phyloP scores from a whole-genome alignment of 2,113 vertebrate species.

The Barnardius zonarius region DNA sequence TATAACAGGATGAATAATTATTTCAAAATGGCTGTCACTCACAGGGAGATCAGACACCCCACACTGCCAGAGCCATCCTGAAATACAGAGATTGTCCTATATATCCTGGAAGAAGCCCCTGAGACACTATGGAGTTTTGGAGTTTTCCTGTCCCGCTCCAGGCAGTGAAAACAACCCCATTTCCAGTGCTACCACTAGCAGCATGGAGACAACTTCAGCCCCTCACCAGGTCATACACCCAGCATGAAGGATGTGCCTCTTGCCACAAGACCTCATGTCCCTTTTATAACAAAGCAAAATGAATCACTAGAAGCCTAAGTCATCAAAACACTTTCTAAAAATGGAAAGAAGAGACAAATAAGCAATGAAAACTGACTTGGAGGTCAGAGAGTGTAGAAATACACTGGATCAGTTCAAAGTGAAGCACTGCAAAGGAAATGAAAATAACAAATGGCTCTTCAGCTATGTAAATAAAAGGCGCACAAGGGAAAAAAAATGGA shows the following conservation, averaged over 20 bases:
- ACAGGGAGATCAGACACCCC: not conserved
- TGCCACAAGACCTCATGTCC: not conserved
- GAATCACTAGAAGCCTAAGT: not conserved
- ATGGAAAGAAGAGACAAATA: not conserved
- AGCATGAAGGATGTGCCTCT: rapidly evolving
- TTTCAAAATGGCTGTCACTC: not conserved
- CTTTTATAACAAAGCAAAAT: not conserved
- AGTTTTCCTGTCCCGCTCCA: not conserved
- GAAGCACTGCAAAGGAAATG: not conserved
- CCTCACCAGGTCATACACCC: not conserved
- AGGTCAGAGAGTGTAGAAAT: not conserved
- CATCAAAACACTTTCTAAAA: not conserved
- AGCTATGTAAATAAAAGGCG: not conserved
- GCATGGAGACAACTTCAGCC: not conserved
- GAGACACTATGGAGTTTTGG: not conserved
- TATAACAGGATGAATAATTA: not conserved
- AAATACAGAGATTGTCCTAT: not conserved
- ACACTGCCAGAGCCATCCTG: not conserved
- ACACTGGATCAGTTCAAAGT: not conserved
- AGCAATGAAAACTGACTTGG: not conserved
- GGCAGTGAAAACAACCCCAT: not conserved
- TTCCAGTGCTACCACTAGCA: not conserved
- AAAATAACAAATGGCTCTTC: not conserved
- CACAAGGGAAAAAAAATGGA: not conserved
- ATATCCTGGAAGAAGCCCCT: not conserved